Base-by-base conservation (phyloP, 2,888 invertebrate species). In the Aquatica leii region DNA sequence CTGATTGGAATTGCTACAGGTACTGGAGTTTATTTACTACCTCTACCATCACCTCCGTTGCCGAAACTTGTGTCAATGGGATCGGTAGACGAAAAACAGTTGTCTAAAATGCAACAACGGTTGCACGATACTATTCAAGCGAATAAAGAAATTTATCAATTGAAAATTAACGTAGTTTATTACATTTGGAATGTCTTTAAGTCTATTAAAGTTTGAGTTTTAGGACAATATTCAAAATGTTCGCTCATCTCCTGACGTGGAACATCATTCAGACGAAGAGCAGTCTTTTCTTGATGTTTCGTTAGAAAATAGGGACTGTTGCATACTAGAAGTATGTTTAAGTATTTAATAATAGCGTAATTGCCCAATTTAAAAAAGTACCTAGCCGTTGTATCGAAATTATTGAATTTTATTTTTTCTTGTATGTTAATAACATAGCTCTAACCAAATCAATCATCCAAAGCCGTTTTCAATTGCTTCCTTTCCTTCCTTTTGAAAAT, bases 1-100 rank as follows among this genome's bases (percentile, higher is more conserved):
- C 88, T 98, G 58, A 90, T 96, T 70, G 93, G 94, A 4, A 87
- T 96, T 66, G 97, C 95, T 0, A 92, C 93, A 2, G 95, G 94
- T 0, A 95, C 95, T 0, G 97, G 94, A 0, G 86, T 93, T 6
- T 91, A 89, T 72, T 81, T 97, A 0, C 84, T 88, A 0, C 90
- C 95, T 0, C 79, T 97, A 40, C 95, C 95, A 1, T 84, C 90
- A 6, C 92, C 93, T 0, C 84, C 87, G 11, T 83, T 90, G 15
- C 93, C 93, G 0, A 88, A 89, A 78, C 86, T 94, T 55, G 86
- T 88, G 1, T 86, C 88, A 0, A 88, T 88, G 12, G 87, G 87
- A 73, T 84, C 87, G 1, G 87, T 87, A 82, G 87, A 87, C 50
- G 88, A 89, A 69, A 86, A 87, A 59, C 87, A 87, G 74, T 80